A percentile compares a stretch with the other conserved stretches of the same genome.
These are phyloP conservation scores for Bungarus multicinctus DNA, from an alignment of 2,113 vertebrate genomes.

Conservation along the genomic window DNA sequence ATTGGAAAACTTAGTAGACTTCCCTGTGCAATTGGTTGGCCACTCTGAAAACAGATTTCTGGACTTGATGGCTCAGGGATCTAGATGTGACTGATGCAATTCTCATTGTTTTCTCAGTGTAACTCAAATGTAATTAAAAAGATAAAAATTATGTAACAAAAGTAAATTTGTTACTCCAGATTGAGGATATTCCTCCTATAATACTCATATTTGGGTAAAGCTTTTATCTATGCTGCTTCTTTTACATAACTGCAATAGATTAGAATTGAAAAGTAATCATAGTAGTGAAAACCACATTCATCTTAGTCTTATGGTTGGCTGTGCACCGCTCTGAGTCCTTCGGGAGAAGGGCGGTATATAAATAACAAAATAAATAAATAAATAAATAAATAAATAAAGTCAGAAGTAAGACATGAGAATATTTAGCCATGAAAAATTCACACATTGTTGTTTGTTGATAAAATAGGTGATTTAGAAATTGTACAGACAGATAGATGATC, in stretches of 20 bases:
- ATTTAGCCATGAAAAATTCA: background rate
- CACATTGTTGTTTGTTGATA: background rate
- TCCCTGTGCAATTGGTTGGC: background rate
- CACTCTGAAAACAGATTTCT: background rate
- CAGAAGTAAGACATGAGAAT: background rate
- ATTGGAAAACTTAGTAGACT: background rate
- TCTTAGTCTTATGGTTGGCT: no score
- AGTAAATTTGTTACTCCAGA: background rate
- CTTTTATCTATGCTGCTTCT: background rate
- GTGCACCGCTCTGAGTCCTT: no score
- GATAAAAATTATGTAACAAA: background rate
- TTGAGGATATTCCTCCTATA: background rate
- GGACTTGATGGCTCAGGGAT: background rate
- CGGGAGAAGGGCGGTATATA: no score
- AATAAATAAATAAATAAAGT: no score
- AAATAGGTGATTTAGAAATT: background rate
- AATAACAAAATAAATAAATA: no score
- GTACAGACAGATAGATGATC: background rate
- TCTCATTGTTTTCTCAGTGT: background rate
- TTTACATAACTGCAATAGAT: background rate
- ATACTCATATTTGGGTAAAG: background rate
- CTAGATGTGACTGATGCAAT: background rate
- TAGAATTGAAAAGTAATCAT: background rate
- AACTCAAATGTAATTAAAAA: background rate
- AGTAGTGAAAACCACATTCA: background rate